Percentiles rank a stretch among this genome's conserved stretches.
Conservation (phyloP, 2,113 vertebrate genomes). For the Onychostoma macrolepis region DNA sequence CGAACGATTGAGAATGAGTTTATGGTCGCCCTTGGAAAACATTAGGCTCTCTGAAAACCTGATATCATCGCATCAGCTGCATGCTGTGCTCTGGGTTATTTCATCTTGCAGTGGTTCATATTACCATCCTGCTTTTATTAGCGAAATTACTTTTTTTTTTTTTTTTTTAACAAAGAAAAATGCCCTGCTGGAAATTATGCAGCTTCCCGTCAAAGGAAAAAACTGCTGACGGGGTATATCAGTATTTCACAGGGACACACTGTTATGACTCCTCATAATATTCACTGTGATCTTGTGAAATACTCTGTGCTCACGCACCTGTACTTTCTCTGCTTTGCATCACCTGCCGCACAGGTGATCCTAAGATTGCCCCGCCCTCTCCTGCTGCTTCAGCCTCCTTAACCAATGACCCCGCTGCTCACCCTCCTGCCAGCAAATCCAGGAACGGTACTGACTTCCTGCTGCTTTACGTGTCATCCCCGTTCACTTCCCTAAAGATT, state of each 20-base stretch:
- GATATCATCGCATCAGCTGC: slow-evolving; percentile 36
- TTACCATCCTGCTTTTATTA: slow-evolving; percentile 42
- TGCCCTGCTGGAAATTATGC: neutral
- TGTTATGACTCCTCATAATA: neutral
- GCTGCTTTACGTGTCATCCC: slow-evolving; percentile 59
- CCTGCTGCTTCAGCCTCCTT: slow-evolving; percentile 70
- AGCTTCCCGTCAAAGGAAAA: neutral
- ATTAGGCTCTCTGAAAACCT: slow-evolving; percentile 39
- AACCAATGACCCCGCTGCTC: slow-evolving; percentile 71
- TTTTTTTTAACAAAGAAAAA: neutral
- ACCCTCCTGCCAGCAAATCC: slow-evolving; percentile 69
- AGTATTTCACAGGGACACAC: slow-evolving; percentile 37
- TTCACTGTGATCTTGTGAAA: slow-evolving; percentile 21
- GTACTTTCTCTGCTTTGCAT: slow-evolving; percentile 73
- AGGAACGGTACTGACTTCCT: slow-evolving; percentile 72
- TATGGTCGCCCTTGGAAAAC: slow-evolving; percentile 29
- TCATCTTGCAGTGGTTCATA: slow-evolving; percentile 29
- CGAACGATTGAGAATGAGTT: slow-evolving; percentile 36
- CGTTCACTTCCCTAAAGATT: neutral
- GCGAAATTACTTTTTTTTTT: neutral
- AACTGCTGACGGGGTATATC: slow-evolving; percentile 21
- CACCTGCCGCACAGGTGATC: slow-evolving; percentile 74
- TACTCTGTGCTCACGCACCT: slow-evolving; percentile 56
- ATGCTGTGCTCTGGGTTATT: slow-evolving; percentile 39
- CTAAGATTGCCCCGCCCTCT: slow-evolving; percentile 70